phyloP scores from a whole-genome alignment of 2,113 vertebrate species.

The Pavo muticus region DNA sequence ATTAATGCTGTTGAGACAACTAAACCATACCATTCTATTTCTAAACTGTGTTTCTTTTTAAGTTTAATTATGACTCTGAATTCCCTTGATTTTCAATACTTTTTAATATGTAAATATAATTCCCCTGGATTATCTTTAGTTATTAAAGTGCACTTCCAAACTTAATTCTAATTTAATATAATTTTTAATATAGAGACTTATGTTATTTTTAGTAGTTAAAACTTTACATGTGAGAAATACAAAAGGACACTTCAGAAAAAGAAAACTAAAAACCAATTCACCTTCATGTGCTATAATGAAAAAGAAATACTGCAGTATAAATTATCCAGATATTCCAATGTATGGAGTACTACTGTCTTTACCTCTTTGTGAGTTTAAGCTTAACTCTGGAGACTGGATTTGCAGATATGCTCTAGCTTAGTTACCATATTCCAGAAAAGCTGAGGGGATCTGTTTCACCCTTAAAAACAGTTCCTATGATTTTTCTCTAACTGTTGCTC shows the following conservation, averaged over 20 bases:
- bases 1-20: neutral
- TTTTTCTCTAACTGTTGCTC: neutral
- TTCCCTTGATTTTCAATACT: neutral
- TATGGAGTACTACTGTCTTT: neutral
- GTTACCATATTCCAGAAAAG: neutral
- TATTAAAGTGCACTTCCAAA: constrained; percentile 28
- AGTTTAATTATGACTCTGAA: constrained; percentile 1
- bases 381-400: neutral
- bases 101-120: constrained; percentile 2
- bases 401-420: neutral
- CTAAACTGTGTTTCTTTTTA: constrained; percentile 13
- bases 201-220: neutral
- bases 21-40: neutral
- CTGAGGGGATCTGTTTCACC: neutral
- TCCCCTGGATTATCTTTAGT: constrained; percentile 8
- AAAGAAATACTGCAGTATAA: neutral
- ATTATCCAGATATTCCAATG: neutral
- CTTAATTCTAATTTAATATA: neutral
- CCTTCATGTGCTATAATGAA: neutral
- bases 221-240: neutral
- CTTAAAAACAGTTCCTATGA: neutral
- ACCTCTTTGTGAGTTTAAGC: neutral
- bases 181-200: neutral
- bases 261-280: neutral
- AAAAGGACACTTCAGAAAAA: neutral